Percentiles rank a stretch among this genome's conserved stretches.
These are phyloP conservation scores for Laspeyria flexula DNA, from an alignment of 2,888 invertebrate species.

Conservation along the genomic window DNA sequence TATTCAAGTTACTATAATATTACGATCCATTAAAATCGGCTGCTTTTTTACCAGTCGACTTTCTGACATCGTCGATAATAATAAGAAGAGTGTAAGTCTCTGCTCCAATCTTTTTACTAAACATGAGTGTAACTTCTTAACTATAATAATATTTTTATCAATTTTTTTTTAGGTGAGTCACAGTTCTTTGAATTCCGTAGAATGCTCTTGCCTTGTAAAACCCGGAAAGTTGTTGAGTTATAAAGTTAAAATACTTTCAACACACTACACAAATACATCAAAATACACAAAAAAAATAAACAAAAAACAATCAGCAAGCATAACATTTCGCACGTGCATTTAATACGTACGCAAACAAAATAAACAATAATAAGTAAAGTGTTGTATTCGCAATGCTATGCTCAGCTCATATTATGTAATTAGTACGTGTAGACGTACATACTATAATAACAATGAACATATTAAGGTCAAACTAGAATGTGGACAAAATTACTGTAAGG, in stretches of 20 bases:
- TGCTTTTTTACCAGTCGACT: no score
- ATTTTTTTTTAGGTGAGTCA: no score
- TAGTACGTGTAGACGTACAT: neutral
- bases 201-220: no score
- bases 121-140: no score
- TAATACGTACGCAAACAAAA: constrained; percentile 23
- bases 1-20: no score
- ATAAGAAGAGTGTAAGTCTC: no score
- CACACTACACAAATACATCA: neutral
- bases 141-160: no score
- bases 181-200: no score
- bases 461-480: neutral
- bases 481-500: neutral
- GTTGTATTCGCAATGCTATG: constrained; percentile 30
- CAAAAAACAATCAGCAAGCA: constrained; percentile 21
- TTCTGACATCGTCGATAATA: no score
- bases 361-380: constrained; percentile 18
- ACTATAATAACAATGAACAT: neutral
- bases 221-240: no score
- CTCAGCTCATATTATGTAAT: constrained; percentile 16
- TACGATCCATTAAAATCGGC: no score
- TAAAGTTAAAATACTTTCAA: neutral
- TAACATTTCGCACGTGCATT: constrained; percentile 38
- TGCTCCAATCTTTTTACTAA: no score
- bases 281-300: constrained; percentile 1